A percentile compares a stretch with the other conserved stretches of the same genome.
These are phyloP conservation scores for Drosophila parthenogenetica DNA, from an alignment of 2,888 invertebrate species.

Conservation along the genomic window DNA sequence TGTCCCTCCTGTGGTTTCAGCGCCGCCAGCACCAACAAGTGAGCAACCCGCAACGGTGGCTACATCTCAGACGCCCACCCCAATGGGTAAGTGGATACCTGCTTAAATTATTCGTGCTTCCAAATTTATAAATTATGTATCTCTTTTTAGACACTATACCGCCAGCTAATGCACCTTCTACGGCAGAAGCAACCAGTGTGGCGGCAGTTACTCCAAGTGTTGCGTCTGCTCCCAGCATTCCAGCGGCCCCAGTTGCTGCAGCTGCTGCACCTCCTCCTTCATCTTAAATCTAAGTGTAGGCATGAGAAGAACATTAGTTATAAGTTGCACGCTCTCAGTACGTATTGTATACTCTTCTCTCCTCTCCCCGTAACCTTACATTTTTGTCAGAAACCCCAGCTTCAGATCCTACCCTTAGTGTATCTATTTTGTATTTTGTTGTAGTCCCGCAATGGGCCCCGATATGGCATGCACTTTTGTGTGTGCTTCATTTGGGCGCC, in stretches of 20 bases:
- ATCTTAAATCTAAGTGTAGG: slow-evolving; percentile 63
- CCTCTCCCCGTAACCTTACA: slow-evolving; percentile 18
- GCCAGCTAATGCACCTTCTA: slow-evolving; percentile 53
- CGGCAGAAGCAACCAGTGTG: slow-evolving; percentile 48
- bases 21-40: slow-evolving; percentile 33
- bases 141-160: slow-evolving; percentile 64
- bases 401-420: slow-evolving; percentile 39
- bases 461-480: neutral
- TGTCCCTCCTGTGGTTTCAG: slow-evolving; percentile 34
- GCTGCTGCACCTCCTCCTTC: slow-evolving; percentile 59
- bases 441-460: slow-evolving; percentile 27
- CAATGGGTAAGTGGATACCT: slow-evolving; percentile 59
- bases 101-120: neutral
- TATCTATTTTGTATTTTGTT: slow-evolving; percentile 44
- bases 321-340: slow-evolving; percentile 74
- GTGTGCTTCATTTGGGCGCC: slow-evolving; percentile 10
- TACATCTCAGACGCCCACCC: slow-evolving; percentile 59
- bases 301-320: slow-evolving; percentile 50
- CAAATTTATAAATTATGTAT: neutral
- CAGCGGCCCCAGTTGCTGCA: slow-evolving; percentile 47
- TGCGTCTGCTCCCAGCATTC: slow-evolving; percentile 66
- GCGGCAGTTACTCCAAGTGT: slow-evolving; percentile 37
- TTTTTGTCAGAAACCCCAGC: slow-evolving; percentile 24
- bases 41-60: slow-evolving; percentile 45
- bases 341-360: slow-evolving; percentile 64